phyloP scores from a whole-genome alignment of 2,797 vertebrate genomes.

The Pagetopsis macropterus region DNA sequence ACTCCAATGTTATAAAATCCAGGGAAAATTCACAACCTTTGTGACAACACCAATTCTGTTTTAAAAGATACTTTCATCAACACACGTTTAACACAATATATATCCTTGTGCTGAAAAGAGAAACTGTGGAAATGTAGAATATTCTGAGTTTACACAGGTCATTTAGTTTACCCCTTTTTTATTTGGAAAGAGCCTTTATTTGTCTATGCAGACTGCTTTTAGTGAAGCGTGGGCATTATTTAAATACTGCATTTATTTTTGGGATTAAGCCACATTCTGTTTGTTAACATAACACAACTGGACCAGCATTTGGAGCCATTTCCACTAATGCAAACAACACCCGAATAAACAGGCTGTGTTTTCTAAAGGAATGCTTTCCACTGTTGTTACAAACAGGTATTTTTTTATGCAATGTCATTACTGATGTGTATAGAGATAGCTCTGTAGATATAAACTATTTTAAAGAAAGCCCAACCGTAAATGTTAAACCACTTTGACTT shows the following conservation, averaged over 20 bases:
- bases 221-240: slow-evolving; percentile 41
- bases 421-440: slow-evolving; percentile 4
- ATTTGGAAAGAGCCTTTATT: slow-evolving; percentile 33
- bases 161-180: slow-evolving; percentile 10
- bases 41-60: slow-evolving; percentile 2
- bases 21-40: neutral
- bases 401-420: slow-evolving; percentile 9
- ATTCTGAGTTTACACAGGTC: slow-evolving; percentile 9
- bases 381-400: slow-evolving; percentile 19
- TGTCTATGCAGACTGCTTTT: slow-evolving; percentile 23
- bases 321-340: slow-evolving; percentile 47
- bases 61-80: neutral
- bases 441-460: neutral
- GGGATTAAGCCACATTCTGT: slow-evolving; percentile 42
- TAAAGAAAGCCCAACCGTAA: slow-evolving; percentile 6
- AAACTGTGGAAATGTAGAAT: slow-evolving; percentile 21
- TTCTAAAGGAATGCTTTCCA: slow-evolving; percentile 19
- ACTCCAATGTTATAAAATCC: neutral
- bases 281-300: slow-evolving; percentile 50
- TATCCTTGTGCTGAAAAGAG: neutral
- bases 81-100: neutral
- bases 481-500: slow-evolving; percentile 10
- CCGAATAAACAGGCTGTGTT: slow-evolving; percentile 34
- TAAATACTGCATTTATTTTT: slow-evolving; percentile 47
- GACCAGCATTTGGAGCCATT: slow-evolving; percentile 34